Percentiles rank a stretch among this genome's conserved stretches.
Evolutionary conservation across 1,140 invertebrate genomes (phyloP).

Genomic region (Homarus americanus): DNA sequence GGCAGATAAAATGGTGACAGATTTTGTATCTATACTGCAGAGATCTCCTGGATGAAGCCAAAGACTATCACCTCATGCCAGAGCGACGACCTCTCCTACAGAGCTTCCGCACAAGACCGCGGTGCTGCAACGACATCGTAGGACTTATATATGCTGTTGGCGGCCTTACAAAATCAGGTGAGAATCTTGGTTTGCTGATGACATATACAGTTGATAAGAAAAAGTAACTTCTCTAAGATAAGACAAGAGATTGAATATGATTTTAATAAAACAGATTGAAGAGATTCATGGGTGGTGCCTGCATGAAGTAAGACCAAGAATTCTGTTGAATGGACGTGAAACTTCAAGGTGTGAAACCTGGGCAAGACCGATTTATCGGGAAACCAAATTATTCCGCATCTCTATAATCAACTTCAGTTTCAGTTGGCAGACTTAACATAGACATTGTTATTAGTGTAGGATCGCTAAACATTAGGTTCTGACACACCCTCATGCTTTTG

Average conservation of each 20-base stretch:
- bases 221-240: neutral
- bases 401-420: neutral
- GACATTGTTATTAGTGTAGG: neutral
- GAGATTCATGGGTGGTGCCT: neutral
- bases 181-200: constrained; percentile 9
- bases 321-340: neutral
- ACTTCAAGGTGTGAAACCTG: neutral
- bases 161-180: constrained; percentile 89
- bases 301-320: neutral
- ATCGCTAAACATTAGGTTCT: neutral
- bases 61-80: constrained; percentile 91
- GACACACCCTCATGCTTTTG: neutral
- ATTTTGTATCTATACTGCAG: constrained; percentile 77
- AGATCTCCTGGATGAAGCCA: constrained; percentile 90
- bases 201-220: constrained; percentile 1
- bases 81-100: constrained; percentile 87
- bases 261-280: constrained; percentile 4
- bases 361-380: neutral
- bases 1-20: no score
- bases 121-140: constrained; percentile 84
- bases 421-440: neutral
- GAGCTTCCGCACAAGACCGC: constrained; percentile 86
- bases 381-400: neutral
- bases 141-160: constrained; percentile 94
- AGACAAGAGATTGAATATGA: constrained; percentile 4